phyloP scores from a whole-genome alignment of 2,797 vertebrate genomes.

The Enteromius argenteus region DNA sequence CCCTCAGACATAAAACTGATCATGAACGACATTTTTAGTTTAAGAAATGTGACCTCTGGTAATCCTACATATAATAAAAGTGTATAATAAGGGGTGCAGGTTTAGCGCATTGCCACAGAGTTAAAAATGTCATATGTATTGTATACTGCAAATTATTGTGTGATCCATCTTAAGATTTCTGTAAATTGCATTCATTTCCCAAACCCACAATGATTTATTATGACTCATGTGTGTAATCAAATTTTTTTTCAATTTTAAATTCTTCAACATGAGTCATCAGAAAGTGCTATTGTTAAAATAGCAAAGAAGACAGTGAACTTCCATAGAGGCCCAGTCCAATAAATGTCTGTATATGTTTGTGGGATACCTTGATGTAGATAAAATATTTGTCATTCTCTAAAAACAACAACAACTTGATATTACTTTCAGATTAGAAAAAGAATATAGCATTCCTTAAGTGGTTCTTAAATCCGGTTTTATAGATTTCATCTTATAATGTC shows the following conservation, averaged over 20 bases:
- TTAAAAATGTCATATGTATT: constrained; percentile 40
- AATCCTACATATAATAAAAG: not conserved
- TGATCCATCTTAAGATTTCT: constrained; percentile 48
- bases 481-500: not conserved
- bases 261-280: constrained; percentile 53
- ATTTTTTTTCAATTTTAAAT: constrained; percentile 49
- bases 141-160: constrained; percentile 53
- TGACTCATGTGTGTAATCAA: constrained; percentile 41
- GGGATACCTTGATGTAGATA: constrained; percentile 5
- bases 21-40: not conserved
- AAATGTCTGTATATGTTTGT: constrained; percentile 4
- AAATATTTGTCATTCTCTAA: constrained; percentile 16
- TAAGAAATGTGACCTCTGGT: not conserved
- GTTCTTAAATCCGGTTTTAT: not conserved
- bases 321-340: constrained; percentile 10
- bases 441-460: not conserved
- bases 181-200: constrained; percentile 12
- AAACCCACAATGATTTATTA: constrained; percentile 42
- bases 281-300: constrained; percentile 51
- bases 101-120: constrained; percentile 38
- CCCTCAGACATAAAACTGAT: not conserved
- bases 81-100: constrained; percentile 19
- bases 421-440: not conserved
- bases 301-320: constrained; percentile 32
- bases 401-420: not conserved